Conservation (phyloP, 2,797 vertebrate species). For the Sebastes melanostomus region DNA sequence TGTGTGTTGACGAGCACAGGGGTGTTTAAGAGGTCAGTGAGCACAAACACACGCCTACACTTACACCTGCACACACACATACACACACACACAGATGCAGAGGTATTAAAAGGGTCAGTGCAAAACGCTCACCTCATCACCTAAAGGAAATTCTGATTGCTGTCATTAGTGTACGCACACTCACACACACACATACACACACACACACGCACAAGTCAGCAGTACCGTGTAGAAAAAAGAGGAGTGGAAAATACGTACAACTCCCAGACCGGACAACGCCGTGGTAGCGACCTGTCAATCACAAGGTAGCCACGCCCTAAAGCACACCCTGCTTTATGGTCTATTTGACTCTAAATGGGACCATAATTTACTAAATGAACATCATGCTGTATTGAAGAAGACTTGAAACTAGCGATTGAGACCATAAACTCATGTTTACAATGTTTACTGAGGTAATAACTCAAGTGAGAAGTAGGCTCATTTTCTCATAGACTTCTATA, state of each 20-base stretch:
- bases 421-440: too few relatives aligned
- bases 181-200: background rate
- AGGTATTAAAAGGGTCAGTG: constrained; percentile 76
- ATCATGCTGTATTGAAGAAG: too few relatives aligned
- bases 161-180: constrained; percentile 62
- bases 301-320: too few relatives aligned
- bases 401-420: too few relatives aligned
- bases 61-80: constrained; percentile 46
- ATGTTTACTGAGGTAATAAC: too few relatives aligned
- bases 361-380: too few relatives aligned
- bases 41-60: constrained; percentile 72
- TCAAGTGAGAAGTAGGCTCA: too few relatives aligned
- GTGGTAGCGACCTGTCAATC: too few relatives aligned
- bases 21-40: constrained; percentile 86
- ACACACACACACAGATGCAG: constrained; percentile 48
- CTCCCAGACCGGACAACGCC: too few relatives aligned
- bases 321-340: too few relatives aligned
- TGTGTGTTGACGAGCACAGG: constrained; percentile 83
- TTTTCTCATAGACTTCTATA: too few relatives aligned
- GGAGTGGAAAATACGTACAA: background rate
- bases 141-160: constrained; percentile 72
- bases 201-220: background rate
- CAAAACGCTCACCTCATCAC: constrained; percentile 71
- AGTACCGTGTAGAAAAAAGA: background rate
- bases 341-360: too few relatives aligned